Evolutionary conservation across 2,888 invertebrate genomes (phyloP).

Genomic region (Galeopsomyia nigrocyanea): DNA sequence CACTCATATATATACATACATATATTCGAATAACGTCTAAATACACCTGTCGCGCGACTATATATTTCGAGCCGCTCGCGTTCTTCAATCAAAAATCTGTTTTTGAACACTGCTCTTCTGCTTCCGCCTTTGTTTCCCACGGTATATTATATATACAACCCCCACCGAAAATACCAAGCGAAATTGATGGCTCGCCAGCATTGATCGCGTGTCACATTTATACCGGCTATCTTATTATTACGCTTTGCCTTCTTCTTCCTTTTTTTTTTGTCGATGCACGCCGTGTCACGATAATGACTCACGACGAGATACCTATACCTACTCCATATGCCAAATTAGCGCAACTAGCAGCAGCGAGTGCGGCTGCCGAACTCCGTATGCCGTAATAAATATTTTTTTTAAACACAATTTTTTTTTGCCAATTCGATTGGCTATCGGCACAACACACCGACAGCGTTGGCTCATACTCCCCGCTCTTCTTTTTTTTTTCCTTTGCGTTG

Average conservation of each 20-base stretch:
- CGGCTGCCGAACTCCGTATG: constrained; percentile 1
- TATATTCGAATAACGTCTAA: no score
- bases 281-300: no score
- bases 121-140: not conserved
- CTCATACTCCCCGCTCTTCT: not conserved
- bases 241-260: no score
- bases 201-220: no score
- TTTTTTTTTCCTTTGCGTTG: not conserved
- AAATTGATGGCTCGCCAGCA: constrained; percentile 28
- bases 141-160: not conserved
- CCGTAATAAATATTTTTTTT: constrained; percentile 17
- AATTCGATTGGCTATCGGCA: not conserved
- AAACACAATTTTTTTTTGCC: constrained; percentile 5
- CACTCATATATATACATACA: not conserved
- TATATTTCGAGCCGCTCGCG: not conserved
- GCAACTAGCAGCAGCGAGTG: not conserved
- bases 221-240: no score
- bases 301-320: no score
- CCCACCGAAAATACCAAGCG: not conserved
- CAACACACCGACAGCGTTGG: not conserved
- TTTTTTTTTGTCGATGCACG: no score
- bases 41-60: not conserved
- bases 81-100: no score
- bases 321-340: no score
- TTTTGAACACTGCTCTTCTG: no score